A percentile compares a stretch with the other conserved stretches of the same genome.
phyloP scores from a whole-genome alignment of 2,888 invertebrate genomes.

The Philaethria dido region DNA sequence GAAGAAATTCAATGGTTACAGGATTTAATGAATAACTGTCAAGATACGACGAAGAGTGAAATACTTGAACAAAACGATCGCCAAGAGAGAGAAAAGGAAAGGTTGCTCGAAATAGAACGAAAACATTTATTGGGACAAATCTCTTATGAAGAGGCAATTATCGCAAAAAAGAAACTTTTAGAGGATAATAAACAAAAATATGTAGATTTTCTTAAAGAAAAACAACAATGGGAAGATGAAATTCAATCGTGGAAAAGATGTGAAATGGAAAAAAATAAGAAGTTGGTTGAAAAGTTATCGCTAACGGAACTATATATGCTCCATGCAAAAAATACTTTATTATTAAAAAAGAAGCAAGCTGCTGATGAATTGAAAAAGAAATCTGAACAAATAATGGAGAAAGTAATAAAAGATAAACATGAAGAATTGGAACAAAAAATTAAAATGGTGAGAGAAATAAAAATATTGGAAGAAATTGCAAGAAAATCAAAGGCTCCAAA shows the following conservation, averaged over 20 bases:
- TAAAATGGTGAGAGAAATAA: constrained; percentile 80
- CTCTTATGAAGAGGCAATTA: constrained; percentile 83
- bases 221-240: constrained; percentile 72
- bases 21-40: constrained; percentile 73
- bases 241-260: constrained; percentile 78
- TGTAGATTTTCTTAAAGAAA: constrained; percentile 77
- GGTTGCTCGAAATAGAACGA: constrained; percentile 80
- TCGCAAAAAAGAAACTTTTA: constrained; percentile 79
- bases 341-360: constrained; percentile 60
- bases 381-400: constrained; percentile 58
- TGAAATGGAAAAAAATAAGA: constrained; percentile 78
- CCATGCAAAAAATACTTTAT: constrained; percentile 60
- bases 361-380: constrained; percentile 65
- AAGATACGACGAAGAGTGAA: constrained; percentile 67
- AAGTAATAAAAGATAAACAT: constrained; percentile 72
- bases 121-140: constrained; percentile 84
- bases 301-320: constrained; percentile 61
- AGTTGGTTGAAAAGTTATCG: constrained; percentile 70
- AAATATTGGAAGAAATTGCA: constrained; percentile 74
- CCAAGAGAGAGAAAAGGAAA: constrained; percentile 73
- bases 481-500: constrained; percentile 78
- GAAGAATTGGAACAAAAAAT: constrained; percentile 77
- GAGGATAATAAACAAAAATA: constrained; percentile 79
- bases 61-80: constrained; percentile 73
- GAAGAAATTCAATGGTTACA: constrained; percentile 80